Conservation (phyloP, 2,113 vertebrate genomes). For the Formicarius rufipectus region DNA sequence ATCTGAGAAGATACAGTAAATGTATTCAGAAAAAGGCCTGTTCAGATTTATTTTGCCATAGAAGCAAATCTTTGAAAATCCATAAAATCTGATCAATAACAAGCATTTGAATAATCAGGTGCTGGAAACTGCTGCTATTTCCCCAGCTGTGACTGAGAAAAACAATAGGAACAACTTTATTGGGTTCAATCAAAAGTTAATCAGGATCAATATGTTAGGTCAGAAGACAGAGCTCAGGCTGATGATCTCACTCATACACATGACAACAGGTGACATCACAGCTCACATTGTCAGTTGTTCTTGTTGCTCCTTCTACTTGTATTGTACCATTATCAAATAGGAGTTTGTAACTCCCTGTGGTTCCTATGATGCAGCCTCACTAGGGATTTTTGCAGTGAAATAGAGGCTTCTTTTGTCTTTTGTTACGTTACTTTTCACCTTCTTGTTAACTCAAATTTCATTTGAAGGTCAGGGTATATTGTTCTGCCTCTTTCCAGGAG, state of each 20-base stretch:
- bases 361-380: not conserved
- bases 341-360: not conserved
- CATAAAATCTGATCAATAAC: not conserved
- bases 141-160: not conserved
- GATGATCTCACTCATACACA: not conserved
- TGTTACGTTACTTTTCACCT: not conserved
- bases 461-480: not conserved
- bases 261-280: not conserved
- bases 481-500: not conserved
- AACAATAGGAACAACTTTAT: not conserved
- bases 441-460: not conserved
- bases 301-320: not conserved
- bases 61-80: not conserved
- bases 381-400: not conserved
- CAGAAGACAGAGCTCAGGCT: not conserved
- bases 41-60: not conserved
- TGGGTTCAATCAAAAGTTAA: not conserved
- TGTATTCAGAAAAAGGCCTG: not conserved
- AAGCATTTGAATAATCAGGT: not conserved
- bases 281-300: not conserved
- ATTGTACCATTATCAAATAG: not conserved
- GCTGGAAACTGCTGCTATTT: not conserved
- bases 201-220: not conserved
- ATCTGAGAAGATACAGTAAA: not conserved
- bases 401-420: not conserved